Base-by-base conservation (phyloP, 1,140 invertebrate species). In the Magallana angulata region DNA sequence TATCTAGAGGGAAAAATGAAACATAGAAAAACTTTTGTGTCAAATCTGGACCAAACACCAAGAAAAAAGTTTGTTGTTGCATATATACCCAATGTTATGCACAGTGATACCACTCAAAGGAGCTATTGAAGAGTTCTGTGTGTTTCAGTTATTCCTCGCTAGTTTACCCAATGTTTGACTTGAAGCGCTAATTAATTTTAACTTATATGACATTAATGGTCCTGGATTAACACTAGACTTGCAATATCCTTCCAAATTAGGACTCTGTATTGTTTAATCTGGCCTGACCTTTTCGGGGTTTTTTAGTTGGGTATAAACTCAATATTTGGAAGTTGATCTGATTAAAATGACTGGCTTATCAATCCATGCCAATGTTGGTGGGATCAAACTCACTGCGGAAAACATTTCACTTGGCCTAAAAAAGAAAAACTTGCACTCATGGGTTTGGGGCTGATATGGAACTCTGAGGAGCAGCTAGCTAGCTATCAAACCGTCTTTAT, bases 261-360 rank as follows among this genome's bases (percentile, higher is more conserved):
- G 9, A 12, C 7, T 24, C 24, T 12, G 24, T 76, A 24, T 76
- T 76, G 68, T 76, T 76, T 76, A 76, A 76, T 76, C 24, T 76
- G 8, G 24, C 68, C 68, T 76, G 68, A 76, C 68, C 68, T 48
- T 48, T 30, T 30, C 7, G 24, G 24, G 9, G 68, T 18, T 76
- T 76, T 76, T 30, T 76, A 24, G 68, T 12, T 76, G 68, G 68
- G 11, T 76, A 76, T 30, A 76, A 76, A 24, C 68, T 30, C 24
- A 76, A 76, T 76, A 76, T 76, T 76, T 76, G 68, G 68, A 76
- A 76, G 68, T 76, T 76, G 68, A 76, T 76, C 68, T 76, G 68
- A 76, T 76, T 76, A 76, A 36, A 76, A 76, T 76, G 68, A 76
- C 68, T 8, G 9, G 68, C 36, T 76, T 76, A 36, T 76, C 68